Evolutionary conservation across 37 sponge, comb jelly and placozoan genomes (phyloP).

Genomic region (Ephydatia muelleri): DNA sequence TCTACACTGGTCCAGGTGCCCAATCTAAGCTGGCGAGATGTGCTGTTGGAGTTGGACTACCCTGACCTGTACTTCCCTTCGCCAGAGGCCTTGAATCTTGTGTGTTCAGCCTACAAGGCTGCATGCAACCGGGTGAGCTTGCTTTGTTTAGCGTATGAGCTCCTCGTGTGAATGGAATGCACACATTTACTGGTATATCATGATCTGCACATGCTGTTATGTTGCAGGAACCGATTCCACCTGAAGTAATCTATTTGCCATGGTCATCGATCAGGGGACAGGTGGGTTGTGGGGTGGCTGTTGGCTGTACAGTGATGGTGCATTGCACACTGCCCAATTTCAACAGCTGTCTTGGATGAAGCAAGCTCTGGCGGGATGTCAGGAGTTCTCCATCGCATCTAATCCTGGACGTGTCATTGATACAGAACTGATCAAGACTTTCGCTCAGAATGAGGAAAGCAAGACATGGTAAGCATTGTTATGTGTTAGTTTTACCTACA

Average conservation of each 20-base stretch:
- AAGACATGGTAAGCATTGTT: constrained; percentile 50
- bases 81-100: constrained; percentile 81
- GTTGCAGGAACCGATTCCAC: constrained; percentile 74
- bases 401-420: constrained; percentile 52
- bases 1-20: constrained; percentile 42
- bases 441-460: constrained; percentile 31
- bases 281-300: constrained; percentile 13
- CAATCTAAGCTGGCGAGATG: constrained; percentile 89
- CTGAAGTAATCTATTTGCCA: constrained; percentile 71
- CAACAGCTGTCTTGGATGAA: constrained; percentile 71
- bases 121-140: constrained; percentile 17
- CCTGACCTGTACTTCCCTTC: constrained; percentile 87
- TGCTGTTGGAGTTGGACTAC: constrained; percentile 91
- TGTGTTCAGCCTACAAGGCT: constrained; percentile 76
- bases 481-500: neutral
- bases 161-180: neutral
- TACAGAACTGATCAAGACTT: constrained; percentile 44
- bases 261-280: constrained; percentile 83
- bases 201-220: neutral
- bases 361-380: constrained; percentile 75
- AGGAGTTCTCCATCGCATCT: constrained; percentile 88
- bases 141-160: neutral
- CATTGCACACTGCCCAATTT: neutral
- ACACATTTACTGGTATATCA: neutral
- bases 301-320: neutral